Percentiles rank a stretch among this genome's conserved stretches.
Evolutionary conservation across 2,797 vertebrate genomes (phyloP).

Genomic region (Heterohyrax brucei): DNA sequence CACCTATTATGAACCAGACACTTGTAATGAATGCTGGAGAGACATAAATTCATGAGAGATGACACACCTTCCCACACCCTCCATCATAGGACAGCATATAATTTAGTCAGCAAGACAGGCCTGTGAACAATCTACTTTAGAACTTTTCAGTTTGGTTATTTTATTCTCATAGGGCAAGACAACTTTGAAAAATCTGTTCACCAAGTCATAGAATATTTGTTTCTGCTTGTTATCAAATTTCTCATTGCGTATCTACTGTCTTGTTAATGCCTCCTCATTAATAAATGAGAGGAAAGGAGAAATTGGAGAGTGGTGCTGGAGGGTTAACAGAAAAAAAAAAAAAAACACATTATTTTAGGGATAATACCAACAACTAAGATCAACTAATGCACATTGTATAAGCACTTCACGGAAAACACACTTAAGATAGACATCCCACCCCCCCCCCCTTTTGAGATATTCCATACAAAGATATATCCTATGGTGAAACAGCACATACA

Average conservation of each 20-base stretch:
- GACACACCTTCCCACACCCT: background rate
- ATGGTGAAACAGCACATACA: background rate
- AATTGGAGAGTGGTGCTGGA: background rate
- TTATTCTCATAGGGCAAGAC: slow-evolving; percentile 52
- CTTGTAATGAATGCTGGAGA: background rate
- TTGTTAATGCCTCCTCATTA: background rate
- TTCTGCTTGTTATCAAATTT: slow-evolving; percentile 43
- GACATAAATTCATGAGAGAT: background rate
- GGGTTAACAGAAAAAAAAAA: slow-evolving; percentile 4
- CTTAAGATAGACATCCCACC: background rate
- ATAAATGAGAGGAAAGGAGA: background rate
- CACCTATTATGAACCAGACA: background rate
- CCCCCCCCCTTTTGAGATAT: background rate
- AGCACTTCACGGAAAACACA: background rate
- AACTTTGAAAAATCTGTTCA: slow-evolving; percentile 41
- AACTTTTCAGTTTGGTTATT: slow-evolving; percentile 45
- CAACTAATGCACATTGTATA: background rate
- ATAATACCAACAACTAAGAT: background rate
- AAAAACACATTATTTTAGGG: background rate
- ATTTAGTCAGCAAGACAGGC: background rate
- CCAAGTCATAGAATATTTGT: slow-evolving; percentile 20
- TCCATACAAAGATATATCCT: background rate
- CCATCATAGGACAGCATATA: background rate
- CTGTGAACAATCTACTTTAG: slow-evolving; percentile 16
- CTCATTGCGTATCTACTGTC: background rate